Base-by-base conservation (phyloP, 2,113 vertebrate species). In the Sebastes schlegelii region DNA sequence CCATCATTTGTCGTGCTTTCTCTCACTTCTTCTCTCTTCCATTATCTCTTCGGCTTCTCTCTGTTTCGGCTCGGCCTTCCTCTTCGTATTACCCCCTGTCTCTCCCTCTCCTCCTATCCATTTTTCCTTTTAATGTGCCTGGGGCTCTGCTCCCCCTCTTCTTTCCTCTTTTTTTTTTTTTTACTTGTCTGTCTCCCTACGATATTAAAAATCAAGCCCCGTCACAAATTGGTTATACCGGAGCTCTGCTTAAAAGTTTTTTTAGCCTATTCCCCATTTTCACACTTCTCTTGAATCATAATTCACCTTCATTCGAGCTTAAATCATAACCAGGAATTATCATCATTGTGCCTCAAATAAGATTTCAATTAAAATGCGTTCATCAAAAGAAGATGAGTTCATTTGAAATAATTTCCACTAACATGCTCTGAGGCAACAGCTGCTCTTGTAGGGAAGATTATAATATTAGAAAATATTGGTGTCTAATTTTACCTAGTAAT, bases 101-200 rank as follows among this genome's bases (percentile, higher is more conserved):
- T 45, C 40, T 6, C 26, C 8, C 16, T 71, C 7, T 77, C 12
- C 46, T 73, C 14, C 0, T 42, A 45, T 70, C 17, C 19, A 55
- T 75, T 81, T 71, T 80, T 52, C 10, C 69, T 74, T 77, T 45
- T 68, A 49, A 83, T 49, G 48, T 68, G 71, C 67, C 69, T 4
- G 21, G 1, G 13, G 43, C 8, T 72, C 23, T 72, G 26, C 48
- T 67, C 13, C 19, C 43, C 21, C 13, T 5, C 8, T 40, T 6
- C 12, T 5, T 57, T 45, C 1, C 13, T 3, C 14, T 17, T 43
- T 26, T 49, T 13, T 11, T 49, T 26, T 26, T 40, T 17, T 8
- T n/a, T n/a, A n/a, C 1, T 19, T 19, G 23, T 16, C 19, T 14
- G 7, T 51, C 42, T 74, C 2, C 4, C 13, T 21, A 8, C 13